Conservation (phyloP, 1,140 invertebrate species). For the Elymnias hypermnestra region DNA sequence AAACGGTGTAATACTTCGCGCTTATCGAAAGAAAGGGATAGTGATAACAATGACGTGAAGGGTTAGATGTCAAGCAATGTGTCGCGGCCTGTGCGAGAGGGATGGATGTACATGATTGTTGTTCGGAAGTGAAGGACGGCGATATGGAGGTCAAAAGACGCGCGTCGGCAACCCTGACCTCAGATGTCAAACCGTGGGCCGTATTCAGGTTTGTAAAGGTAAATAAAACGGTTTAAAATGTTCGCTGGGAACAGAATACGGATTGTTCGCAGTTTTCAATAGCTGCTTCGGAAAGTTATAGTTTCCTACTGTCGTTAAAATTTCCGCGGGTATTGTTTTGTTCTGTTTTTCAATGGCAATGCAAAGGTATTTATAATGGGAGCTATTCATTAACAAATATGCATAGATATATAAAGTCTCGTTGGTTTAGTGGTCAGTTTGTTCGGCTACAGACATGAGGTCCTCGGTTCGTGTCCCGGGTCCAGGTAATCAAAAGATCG, state of each 20-base stretch:
- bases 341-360: constrained; percentile 23
- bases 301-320: constrained; percentile 41
- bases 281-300: constrained; percentile 27
- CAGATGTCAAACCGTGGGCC: constrained; percentile 47
- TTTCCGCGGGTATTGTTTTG: constrained; percentile 43
- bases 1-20: constrained; percentile 36
- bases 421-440: too few species aligned
- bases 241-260: constrained; percentile 25
- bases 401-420: background rate
- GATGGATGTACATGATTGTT: constrained; percentile 39
- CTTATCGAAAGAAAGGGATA: constrained; percentile 38
- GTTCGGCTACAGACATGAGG: too few species aligned
- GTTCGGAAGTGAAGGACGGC: constrained; percentile 35
- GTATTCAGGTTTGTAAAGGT: constrained; percentile 35
- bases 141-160: constrained; percentile 65
- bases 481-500: too few species aligned
- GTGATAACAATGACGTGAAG: constrained; percentile 63
- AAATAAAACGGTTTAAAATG: constrained; percentile 51
- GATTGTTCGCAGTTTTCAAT: constrained; percentile 36
- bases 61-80: constrained; percentile 71
- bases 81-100: constrained; percentile 61
- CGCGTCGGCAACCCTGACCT: constrained; percentile 70
- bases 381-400: background rate
- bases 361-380: background rate
- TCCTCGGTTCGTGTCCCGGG: too few species aligned